Percentiles rank a stretch among this genome's conserved stretches.
Conservation (phyloP, 2,888 invertebrate species). For the Venusia cambrica region DNA sequence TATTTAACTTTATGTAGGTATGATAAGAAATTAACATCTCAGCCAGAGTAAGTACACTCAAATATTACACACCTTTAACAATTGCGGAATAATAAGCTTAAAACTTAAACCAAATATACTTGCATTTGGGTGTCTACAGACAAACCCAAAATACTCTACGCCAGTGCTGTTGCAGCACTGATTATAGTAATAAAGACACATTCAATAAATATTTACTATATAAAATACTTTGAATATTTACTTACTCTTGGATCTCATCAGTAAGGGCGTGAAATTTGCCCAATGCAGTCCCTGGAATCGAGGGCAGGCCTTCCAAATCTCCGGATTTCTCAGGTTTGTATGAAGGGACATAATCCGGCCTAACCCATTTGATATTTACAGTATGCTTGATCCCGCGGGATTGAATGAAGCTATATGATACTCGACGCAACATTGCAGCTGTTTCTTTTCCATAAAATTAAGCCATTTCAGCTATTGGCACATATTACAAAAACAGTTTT, state of each 20-base stretch:
- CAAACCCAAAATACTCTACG: no score
- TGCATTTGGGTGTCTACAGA: no score
- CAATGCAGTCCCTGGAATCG: conserved; percentile 75
- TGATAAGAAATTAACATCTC: no score
- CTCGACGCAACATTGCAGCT: conserved; percentile 54
- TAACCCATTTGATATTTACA: conserved; percentile 89
- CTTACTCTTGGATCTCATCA: conserved; percentile 86
- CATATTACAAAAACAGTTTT: neutral
- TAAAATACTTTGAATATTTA: conserved; percentile 12
- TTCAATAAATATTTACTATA: no score
- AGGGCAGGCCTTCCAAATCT: conserved; percentile 82
- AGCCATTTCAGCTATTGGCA: neutral
- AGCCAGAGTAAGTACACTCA: no score
- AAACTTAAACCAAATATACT: no score
- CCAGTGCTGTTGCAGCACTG: no score
- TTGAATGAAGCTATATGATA: conserved; percentile 62
- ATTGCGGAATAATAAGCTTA: no score
- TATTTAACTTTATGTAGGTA: no score
- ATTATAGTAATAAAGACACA: no score
- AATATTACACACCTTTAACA: no score
- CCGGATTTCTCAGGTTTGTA: conserved; percentile 86
- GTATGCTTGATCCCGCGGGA: conserved; percentile 83
- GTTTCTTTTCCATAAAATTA: neutral
- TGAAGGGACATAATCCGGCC: conserved; percentile 85
- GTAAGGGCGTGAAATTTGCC: conserved; percentile 79